A percentile compares a stretch with the other conserved stretches of the same genome.
These are phyloP conservation scores for Conomelus anceps DNA, from an alignment of 2,888 invertebrate genomes.

Conservation along the genomic window DNA sequence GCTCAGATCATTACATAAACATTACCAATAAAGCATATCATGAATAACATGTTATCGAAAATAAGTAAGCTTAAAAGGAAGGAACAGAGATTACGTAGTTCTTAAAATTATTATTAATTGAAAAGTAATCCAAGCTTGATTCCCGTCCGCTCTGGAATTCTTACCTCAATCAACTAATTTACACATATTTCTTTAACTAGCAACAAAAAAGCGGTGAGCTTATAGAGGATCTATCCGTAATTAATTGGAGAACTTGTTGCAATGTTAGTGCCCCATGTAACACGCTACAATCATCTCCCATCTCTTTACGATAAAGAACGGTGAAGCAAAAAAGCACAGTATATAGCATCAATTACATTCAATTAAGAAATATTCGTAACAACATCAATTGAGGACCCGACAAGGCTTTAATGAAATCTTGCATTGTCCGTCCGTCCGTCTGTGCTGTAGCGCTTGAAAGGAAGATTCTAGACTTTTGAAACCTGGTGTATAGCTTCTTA, in stretches of 20 bases:
- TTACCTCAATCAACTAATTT: background rate
- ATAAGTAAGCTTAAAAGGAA: too few relatives aligned
- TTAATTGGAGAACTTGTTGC: background rate
- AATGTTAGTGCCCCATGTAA: background rate
- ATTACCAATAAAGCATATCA: too few relatives aligned
- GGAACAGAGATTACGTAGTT: background rate
- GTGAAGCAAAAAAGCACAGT: background rate
- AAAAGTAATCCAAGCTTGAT: background rate
- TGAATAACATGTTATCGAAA: too few relatives aligned
- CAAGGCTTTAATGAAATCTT: too few relatives aligned
- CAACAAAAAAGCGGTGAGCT: background rate
- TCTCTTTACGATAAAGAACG: background rate
- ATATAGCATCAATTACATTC: too few relatives aligned
- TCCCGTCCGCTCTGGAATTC: background rate
- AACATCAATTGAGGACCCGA: too few relatives aligned
- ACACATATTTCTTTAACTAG: background rate
- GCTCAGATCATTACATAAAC: too few relatives aligned
- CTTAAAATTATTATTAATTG: background rate
- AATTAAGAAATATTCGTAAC: too few relatives aligned
- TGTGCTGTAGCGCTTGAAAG: too few relatives aligned
- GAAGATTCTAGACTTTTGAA: too few relatives aligned
- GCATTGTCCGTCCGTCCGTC: too few relatives aligned
- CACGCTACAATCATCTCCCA: background rate
- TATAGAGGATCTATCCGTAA: background rate
- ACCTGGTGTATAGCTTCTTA: too few relatives aligned